phyloP scores from a whole-genome alignment of 1,140 invertebrate genomes.

The Saccostrea cuccullata region DNA sequence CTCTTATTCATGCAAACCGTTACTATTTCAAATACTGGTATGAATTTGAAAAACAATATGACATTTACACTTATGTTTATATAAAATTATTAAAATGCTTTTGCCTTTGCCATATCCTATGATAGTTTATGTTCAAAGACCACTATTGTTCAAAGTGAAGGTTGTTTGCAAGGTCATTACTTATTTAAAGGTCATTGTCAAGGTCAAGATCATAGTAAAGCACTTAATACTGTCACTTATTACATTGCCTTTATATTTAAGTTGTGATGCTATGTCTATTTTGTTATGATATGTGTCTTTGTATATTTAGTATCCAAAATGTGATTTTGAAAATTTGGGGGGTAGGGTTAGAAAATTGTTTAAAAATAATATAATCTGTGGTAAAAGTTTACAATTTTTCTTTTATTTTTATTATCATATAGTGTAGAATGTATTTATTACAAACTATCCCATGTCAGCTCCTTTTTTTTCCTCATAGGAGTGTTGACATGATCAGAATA shows the following conservation, averaged over 20 bases:
- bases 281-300: too few relatives aligned
- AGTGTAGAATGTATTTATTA: constrained; percentile 1
- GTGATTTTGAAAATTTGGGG: background rate
- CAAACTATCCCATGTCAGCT: background rate
- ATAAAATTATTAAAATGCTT: background rate
- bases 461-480: background rate
- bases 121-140: background rate
- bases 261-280: background rate
- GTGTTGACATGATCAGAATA: background rate
- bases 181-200: constrained; percentile 17
- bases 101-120: background rate
- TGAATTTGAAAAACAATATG: too few relatives aligned
- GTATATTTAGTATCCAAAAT: background rate
- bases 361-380: constrained; percentile 5
- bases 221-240: background rate
- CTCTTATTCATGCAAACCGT: too few relatives aligned
- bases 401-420: constrained; percentile 7
- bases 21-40: too few relatives aligned
- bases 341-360: constrained; percentile 18
- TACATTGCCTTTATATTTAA: background rate
- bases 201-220: background rate
- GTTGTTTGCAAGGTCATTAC: background rate
- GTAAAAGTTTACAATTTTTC: background rate
- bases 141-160: too few relatives aligned
- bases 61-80: background rate